Conservation (phyloP, 2,888 invertebrate species). For the Hybos culiciformis region DNA sequence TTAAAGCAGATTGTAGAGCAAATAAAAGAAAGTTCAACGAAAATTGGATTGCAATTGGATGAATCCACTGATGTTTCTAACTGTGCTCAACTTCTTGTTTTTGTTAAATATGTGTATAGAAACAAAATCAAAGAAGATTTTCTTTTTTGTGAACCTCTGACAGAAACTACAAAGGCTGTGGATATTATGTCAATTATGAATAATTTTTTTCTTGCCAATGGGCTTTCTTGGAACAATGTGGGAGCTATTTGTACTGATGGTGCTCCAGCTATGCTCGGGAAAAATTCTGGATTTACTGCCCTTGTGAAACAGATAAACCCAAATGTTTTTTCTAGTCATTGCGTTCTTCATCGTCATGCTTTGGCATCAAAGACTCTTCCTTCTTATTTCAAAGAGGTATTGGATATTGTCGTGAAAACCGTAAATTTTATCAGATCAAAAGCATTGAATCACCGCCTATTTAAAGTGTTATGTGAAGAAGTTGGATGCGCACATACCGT, state of each 20-base stretch:
- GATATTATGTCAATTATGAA: neutral
- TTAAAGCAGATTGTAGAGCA: neutral
- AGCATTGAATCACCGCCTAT: neutral
- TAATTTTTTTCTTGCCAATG: neutral
- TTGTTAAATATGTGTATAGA: neutral
- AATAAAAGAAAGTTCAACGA: neutral
- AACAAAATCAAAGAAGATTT: neutral
- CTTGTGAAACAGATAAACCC: neutral
- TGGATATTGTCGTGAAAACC: neutral
- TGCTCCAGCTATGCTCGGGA: neutral
- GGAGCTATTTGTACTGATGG: neutral
- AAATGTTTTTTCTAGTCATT: neutral
- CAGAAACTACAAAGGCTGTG: neutral
- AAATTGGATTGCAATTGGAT: neutral
- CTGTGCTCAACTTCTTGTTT: neutral
- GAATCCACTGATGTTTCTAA: slow-evolving; percentile 1
- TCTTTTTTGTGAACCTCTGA: neutral
- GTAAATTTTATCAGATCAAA: neutral
- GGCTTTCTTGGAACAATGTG: neutral
- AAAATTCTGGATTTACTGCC: neutral
- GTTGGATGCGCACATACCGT: neutral
- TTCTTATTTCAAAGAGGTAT: neutral
- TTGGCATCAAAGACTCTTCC: neutral
- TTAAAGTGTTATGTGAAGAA: neutral
- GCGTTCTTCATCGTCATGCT: neutral